These are phyloP conservation scores for Crioceris asparagi DNA, from an alignment of 2,888 invertebrate species.

Conservation along the genomic window DNA sequence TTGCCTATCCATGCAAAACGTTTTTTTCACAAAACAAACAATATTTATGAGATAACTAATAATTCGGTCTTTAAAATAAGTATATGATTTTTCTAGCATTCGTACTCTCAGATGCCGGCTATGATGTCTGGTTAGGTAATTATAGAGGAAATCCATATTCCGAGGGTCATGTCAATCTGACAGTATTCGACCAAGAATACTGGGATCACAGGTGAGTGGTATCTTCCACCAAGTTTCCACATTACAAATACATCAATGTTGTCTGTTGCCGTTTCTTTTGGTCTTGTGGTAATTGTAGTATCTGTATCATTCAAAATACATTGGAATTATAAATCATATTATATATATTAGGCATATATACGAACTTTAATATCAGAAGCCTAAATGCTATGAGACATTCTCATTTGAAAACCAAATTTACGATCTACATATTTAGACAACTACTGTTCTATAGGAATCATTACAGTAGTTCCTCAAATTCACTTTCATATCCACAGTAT, in stretches of 20 bases:
- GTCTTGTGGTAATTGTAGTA: too few relatives aligned
- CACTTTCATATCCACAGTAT: too few relatives aligned
- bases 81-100: conserved; percentile 31
- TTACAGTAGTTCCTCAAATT: too few relatives aligned
- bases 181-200: conserved; percentile 27
- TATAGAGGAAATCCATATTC: conserved; percentile 33
- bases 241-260: neutral
- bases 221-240: neutral
- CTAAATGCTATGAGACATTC: neutral
- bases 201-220: conserved; percentile 33
- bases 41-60: too few relatives aligned
- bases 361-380: neutral
- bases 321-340: neutral
- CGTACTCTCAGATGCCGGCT: conserved; percentile 42
- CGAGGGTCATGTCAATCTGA: conserved; percentile 29
- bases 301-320: too few relatives aligned
- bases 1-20: too few relatives aligned
- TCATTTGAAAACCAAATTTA: too few relatives aligned
- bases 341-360: neutral
- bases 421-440: too few relatives aligned
- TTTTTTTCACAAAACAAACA: too few relatives aligned
- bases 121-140: conserved; percentile 48
- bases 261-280: neutral
- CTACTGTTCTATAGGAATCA: too few relatives aligned
- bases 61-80: too few relatives aligned